A percentile compares a stretch with the other conserved stretches of the same genome.
These are phyloP conservation scores for Alauda arvensis DNA, from an alignment of 2,797 vertebrate genomes.

Conservation along the genomic window DNA sequence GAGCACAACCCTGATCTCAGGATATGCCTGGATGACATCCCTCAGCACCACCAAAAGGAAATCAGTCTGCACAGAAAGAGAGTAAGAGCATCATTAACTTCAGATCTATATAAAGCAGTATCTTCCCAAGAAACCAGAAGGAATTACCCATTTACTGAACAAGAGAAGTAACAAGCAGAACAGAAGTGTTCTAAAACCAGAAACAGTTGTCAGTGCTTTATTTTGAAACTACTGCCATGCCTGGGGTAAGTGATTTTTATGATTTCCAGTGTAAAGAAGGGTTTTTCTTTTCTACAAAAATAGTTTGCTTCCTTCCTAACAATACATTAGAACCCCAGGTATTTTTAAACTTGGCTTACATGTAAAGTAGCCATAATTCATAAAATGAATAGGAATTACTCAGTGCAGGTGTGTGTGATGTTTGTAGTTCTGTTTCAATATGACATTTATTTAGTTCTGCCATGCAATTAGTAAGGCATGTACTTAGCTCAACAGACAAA, in stretches of 20 bases:
- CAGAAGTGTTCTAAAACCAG: background rate
- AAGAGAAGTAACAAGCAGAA: background rate
- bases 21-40: slow-evolving; percentile 89
- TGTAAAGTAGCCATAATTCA: background rate
- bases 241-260: background rate
- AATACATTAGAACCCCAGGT: background rate
- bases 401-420: background rate
- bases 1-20: slow-evolving; percentile 87
- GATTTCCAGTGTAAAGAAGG: background rate
- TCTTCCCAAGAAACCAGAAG: background rate
- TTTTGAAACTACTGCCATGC: background rate
- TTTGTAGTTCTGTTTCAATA: background rate
- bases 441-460: background rate
- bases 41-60: slow-evolving; percentile 94
- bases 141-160: background rate
- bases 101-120: background rate
- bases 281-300: background rate
- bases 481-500: background rate
- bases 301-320: background rate
- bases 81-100: background rate
- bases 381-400: background rate
- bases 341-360: background rate
- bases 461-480: background rate
- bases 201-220: background rate
- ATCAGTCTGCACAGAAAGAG: slow-evolving; percentile 79